Evolutionary conservation across 2,113 vertebrate genomes (phyloP).

Genomic region (Mellivora capensis): DNA sequence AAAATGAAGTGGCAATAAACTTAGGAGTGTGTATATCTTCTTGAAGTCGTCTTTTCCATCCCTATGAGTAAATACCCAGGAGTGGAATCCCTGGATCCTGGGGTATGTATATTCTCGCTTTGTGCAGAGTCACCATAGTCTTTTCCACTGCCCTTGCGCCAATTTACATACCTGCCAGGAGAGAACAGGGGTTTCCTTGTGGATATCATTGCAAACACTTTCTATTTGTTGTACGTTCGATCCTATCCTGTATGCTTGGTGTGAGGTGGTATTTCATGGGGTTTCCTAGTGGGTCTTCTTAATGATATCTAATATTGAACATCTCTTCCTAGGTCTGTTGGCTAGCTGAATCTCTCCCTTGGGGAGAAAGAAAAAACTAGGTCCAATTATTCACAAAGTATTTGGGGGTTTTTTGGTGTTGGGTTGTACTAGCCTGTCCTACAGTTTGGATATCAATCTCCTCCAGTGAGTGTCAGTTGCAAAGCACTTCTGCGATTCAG

Average conservation of each 20-base stretch:
- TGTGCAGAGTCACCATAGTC: neutral
- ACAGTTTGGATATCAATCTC: neutral
- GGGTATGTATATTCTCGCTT: neutral
- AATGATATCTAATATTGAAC: neutral
- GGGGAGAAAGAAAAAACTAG: neutral
- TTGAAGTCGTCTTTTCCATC: neutral
- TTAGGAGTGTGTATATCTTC: neutral
- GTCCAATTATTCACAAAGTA: neutral
- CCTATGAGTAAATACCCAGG: neutral
- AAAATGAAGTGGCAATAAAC: neutral
- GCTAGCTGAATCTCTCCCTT: neutral
- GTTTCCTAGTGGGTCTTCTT: neutral
- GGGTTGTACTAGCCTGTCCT: neutral
- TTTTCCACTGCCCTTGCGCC: neutral
- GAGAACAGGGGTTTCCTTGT: neutral
- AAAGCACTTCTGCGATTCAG: neutral
- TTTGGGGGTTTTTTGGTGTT: neutral
- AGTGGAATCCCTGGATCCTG: neutral
- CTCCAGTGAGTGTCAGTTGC: neutral
- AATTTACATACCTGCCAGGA: neutral
- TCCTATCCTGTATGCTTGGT: neutral
- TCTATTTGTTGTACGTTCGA: neutral
- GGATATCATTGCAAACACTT: neutral
- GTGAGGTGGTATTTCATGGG: neutral
- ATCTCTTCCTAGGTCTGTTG: neutral